Evolutionary conservation across 2,888 invertebrate species (phyloP), one percentile per base, ranked within the genome.

Genomic region (Willowsia nigromaculata): DNA sequence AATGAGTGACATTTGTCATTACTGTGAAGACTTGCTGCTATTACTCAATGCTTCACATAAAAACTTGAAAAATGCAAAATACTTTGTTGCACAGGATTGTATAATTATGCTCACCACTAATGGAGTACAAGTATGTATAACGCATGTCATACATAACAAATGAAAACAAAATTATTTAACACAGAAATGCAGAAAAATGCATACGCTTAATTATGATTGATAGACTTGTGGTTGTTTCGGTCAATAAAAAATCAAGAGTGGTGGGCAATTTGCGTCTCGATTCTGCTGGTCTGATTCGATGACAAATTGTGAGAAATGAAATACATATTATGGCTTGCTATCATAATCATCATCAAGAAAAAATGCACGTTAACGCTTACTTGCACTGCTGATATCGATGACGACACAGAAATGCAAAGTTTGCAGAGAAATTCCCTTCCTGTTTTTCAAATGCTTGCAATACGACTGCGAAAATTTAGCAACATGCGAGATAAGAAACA

Each of bases 301-400:
- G 86, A 86, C 65, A 86, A 86, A 86, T 80, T 80, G 80, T 86
- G 86, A 86, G 71, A 86, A 86, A 80, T 86, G 65, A 47, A 71
- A 85, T 56, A n/a, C n/a, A n/a, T n/a, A 78, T 86, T 86, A 81
- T 78, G 47, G 53, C 59, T 25, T 43, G 65, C 43, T 76, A 50
- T 76, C 76, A 30, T 76, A 76, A 76, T 76, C 47, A 76, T 59
- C 56, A 53, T 56, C 25, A 82, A 59, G 37, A 59, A 62, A 53
- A 30, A 9, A 50, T 1, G 2, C 30, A 62, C 0, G 18, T 30
- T 56, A 9, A 13, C 11, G 11, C n/a, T 30, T 68, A 18, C n/a
- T 22, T 22, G 9, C 25, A 40, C 18, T 68, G 37, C 37, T 68
- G 25, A 33, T 74, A 74, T 74, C 71, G 43, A 74, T 74, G 71